A percentile compares a stretch with the other conserved stretches of the same genome.
Evolutionary conservation across 2,113 vertebrate species (phyloP).

Genomic region (Cricetomys ansorgei): DNA sequence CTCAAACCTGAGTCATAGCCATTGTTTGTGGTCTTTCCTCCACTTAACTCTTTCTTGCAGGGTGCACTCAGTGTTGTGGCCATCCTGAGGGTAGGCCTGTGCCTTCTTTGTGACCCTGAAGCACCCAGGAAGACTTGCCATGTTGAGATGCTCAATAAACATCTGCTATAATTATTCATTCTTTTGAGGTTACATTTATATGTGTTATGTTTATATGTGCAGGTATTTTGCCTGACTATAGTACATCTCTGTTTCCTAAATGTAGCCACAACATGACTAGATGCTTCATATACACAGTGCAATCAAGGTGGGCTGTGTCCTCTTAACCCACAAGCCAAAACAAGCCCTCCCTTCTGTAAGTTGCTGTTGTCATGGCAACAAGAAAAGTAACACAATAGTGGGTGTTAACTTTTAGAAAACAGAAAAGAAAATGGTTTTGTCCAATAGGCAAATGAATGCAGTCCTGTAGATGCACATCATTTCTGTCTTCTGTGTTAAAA

Average conservation of each 20-base stretch:
- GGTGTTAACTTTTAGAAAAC: slow-evolving; percentile 29
- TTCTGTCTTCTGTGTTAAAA: neutral
- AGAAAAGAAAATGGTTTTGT: neutral
- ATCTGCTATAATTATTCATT: neutral
- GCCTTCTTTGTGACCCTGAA: neutral
- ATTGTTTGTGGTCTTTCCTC: neutral
- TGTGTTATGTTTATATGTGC: neutral
- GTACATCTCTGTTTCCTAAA: neutral
- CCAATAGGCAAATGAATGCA: neutral
- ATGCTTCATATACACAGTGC: neutral
- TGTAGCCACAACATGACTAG: neutral
- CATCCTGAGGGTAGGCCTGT: neutral
- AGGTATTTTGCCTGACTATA: neutral
- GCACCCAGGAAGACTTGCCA: neutral
- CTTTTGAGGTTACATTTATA: neutral
- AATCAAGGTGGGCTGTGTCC: neutral
- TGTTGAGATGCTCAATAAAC: rapidly evolving
- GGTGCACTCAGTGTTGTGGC: too few relatives aligned
- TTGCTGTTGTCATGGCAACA: neutral
- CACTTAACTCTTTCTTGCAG: neutral
- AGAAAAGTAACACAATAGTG: neutral
- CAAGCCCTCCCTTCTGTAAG: neutral
- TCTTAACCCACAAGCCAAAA: neutral
- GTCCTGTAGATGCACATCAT: neutral
- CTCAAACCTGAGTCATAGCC: neutral